phyloP scores from a whole-genome alignment of 2,888 invertebrate genomes.

The Carterocephalus palaemon region DNA sequence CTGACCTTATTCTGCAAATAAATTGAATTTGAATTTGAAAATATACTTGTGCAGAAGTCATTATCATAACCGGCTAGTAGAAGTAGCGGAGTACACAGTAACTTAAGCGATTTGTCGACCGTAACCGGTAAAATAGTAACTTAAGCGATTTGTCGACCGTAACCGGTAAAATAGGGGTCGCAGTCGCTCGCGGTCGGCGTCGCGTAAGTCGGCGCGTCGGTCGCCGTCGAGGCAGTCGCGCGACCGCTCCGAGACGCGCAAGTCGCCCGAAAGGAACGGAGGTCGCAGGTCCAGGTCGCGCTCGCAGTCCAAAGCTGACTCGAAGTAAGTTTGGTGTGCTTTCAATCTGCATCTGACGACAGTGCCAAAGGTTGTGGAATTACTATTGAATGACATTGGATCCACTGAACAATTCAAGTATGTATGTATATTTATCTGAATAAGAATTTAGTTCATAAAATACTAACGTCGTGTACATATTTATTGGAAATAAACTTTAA shows the following conservation, averaged over 20 bases:
- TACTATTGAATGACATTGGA: too few species aligned
- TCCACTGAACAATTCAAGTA: too few species aligned
- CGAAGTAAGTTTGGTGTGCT: conserved; percentile 53
- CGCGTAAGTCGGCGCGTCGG: conserved; percentile 48
- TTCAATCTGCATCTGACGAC: conserved; percentile 51
- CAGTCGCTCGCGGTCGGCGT: conserved; percentile 59
- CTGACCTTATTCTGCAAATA: too few species aligned
- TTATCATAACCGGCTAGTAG: neutral
- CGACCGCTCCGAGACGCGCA: conserved; percentile 36
- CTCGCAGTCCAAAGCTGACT: conserved; percentile 26
- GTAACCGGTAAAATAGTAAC: conserved; percentile 23
- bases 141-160: conserved; percentile 9
- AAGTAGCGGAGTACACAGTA: conserved; percentile 1
- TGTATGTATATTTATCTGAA: too few species aligned
- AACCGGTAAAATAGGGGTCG: conserved; percentile 49
- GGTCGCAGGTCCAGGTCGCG: conserved; percentile 26
- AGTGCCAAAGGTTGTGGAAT: conserved; percentile 42
- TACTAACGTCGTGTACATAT: too few species aligned
- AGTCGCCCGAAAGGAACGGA: conserved; percentile 48
- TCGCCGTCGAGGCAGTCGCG: conserved; percentile 44
- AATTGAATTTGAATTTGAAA: neutral
- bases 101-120: conserved; percentile 5
- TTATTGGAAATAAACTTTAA: too few species aligned
- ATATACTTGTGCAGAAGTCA: neutral
- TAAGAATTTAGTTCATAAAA: too few species aligned